A percentile compares a stretch with the other conserved stretches of the same genome.
These are phyloP conservation scores for Alsophila aescularia DNA, from an alignment of 2,888 invertebrate genomes.

Conservation along the genomic window DNA sequence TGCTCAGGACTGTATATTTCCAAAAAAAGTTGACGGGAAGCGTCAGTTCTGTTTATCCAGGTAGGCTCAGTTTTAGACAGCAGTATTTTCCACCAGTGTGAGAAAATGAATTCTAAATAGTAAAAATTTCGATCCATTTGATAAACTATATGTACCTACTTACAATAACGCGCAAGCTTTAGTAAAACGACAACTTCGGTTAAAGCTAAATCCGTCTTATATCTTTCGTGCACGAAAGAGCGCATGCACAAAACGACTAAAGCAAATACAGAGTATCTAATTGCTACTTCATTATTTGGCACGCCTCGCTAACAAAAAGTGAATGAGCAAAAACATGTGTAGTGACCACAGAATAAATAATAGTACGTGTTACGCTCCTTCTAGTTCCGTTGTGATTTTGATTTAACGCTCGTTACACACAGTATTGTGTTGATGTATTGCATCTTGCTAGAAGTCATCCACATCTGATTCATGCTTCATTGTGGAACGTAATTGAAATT, in stretches of 20 bases:
- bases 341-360: no score
- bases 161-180: no score
- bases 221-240: background rate
- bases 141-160: no score
- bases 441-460: conserved; percentile 8
- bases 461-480: conserved; percentile 13
- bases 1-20: no score
- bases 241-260: conserved; percentile 3
- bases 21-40: no score
- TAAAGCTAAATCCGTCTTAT: background rate
- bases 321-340: conserved; percentile 22
- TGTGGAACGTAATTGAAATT: conserved; percentile 1
- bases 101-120: no score
- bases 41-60: no score
- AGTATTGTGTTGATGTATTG: conserved; percentile 19
- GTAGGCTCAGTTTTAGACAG: no score
- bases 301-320: conserved; percentile 21
- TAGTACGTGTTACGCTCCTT: background rate
- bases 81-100: no score
- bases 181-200: background rate
- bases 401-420: conserved; percentile 24
- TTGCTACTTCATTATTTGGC: conserved; percentile 22
- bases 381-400: conserved; percentile 25
- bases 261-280: conserved; percentile 11
- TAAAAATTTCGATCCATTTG: no score